Conservation (phyloP, 2,797 vertebrate species). For the Lutjanus argentimaculatus region DNA sequence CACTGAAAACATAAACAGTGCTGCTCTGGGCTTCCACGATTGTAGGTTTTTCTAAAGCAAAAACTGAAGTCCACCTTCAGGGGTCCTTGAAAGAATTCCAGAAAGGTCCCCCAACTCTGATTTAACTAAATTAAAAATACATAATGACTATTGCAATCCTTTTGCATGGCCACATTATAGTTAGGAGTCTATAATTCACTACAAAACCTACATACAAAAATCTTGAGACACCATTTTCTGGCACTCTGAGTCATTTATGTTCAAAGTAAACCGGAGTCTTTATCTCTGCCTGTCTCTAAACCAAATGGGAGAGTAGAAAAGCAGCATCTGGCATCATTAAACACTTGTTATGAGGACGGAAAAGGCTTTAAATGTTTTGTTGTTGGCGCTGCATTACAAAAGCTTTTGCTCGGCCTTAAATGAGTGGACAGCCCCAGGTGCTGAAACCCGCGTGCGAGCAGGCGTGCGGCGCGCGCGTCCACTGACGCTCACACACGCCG, state of each 20-base stretch:
- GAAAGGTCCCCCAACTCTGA: conserved; percentile 14
- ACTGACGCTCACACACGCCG: conserved; percentile 38
- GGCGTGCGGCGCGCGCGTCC: conserved; percentile 20
- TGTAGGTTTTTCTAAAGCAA: conserved; percentile 12
- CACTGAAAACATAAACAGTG: neutral
- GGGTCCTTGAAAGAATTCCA: conserved; percentile 46
- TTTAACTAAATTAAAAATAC: conserved; percentile 25
- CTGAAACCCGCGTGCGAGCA: conserved; percentile 37
- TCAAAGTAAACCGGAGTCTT: conserved; percentile 44
- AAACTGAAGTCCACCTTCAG: conserved; percentile 54
- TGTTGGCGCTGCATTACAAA: conserved; percentile 49
- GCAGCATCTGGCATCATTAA: conserved; percentile 78
- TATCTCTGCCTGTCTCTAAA: conserved; percentile 44
- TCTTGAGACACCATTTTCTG: conserved; percentile 31
- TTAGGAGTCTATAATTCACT: conserved; percentile 9
- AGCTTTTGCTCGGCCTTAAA: conserved; percentile 15
- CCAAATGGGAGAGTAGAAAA: conserved; percentile 45
- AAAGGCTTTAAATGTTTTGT: conserved; percentile 44
- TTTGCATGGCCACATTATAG: neutral
- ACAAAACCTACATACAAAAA: conserved; percentile 12
- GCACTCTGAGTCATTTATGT: conserved; percentile 42
- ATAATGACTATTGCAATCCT: conserved; percentile 15
- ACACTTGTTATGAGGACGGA: conserved; percentile 68
- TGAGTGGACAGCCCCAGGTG: conserved; percentile 66
- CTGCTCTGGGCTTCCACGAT: conserved; percentile 26